phyloP scores from a whole-genome alignment of 2,113 vertebrate genomes.

The Empidonax traillii region DNA sequence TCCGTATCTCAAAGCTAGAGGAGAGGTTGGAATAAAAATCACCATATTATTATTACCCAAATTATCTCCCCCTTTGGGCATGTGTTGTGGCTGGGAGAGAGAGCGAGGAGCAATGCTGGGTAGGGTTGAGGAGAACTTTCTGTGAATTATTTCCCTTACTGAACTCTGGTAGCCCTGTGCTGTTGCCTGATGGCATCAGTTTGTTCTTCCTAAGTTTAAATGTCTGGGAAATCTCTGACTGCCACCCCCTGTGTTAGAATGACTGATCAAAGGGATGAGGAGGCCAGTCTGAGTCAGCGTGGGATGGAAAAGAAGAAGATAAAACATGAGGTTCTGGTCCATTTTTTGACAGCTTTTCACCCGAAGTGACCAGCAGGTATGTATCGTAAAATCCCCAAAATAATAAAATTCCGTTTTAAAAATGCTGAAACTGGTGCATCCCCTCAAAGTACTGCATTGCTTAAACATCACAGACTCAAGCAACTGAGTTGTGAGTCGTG shows the following conservation, averaged over 20 bases:
- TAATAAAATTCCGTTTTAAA: not conserved
- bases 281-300: not conserved
- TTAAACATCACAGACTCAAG: not conserved
- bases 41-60: not conserved
- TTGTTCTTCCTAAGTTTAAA: not conserved
- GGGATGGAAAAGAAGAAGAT: not conserved
- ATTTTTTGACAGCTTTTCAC: not conserved
- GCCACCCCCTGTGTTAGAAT: not conserved
- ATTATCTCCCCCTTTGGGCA: accelerated
- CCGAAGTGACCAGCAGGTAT: not conserved
- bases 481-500: not conserved
- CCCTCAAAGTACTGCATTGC: not conserved
- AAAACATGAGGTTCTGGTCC: not conserved
- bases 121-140: not conserved
- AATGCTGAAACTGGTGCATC: not conserved
- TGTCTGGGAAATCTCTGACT: not conserved
- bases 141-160: not conserved
- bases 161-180: not conserved
- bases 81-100: not conserved
- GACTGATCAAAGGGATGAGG: not conserved
- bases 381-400: not conserved
- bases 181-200: not conserved
- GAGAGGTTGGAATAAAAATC: not conserved
- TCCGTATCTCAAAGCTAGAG: not conserved
- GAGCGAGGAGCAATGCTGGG: not conserved